Conservation (phyloP, 1,140 invertebrate species). For the Cherax quadricarinatus region DNA sequence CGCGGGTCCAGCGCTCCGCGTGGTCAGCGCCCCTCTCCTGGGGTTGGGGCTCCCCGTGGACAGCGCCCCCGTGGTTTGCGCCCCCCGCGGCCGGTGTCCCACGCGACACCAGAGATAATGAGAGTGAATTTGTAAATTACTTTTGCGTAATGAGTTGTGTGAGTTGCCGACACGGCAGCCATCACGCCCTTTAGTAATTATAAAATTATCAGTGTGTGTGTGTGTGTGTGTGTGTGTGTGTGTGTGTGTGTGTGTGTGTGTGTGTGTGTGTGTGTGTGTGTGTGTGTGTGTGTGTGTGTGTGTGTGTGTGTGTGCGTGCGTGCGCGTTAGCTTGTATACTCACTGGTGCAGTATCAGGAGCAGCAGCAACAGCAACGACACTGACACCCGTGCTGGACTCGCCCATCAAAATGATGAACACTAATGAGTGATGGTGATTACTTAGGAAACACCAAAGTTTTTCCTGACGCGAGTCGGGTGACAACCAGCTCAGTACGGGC, state of each 20-base stretch:
- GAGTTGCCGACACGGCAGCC: not conserved
- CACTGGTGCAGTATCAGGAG: too few species aligned
- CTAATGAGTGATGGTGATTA: too few species aligned
- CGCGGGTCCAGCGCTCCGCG: too few species aligned
- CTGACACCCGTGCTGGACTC: too few species aligned
- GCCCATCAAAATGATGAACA: too few species aligned
- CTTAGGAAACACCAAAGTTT: too few species aligned
- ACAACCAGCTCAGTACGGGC: too few species aligned
- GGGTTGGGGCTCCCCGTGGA: not conserved
- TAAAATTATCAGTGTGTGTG: not conserved
- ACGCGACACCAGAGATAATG: not conserved
- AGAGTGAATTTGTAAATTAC: constrained; percentile 19
- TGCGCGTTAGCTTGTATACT: not conserved
- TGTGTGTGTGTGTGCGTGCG: not conserved
- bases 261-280: not conserved
- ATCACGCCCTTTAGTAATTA: not conserved
- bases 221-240: not conserved
- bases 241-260: not conserved
- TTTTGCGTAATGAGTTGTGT: constrained; percentile 7
- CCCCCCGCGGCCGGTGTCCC: not conserved
- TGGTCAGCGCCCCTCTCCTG: too few species aligned
- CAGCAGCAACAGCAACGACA: too few species aligned
- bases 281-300: not conserved
- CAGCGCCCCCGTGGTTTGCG: not conserved
- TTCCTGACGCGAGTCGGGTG: too few species aligned